phyloP scores from a whole-genome alignment of 1,140 invertebrate species.

The Matsumurasca onukii region DNA sequence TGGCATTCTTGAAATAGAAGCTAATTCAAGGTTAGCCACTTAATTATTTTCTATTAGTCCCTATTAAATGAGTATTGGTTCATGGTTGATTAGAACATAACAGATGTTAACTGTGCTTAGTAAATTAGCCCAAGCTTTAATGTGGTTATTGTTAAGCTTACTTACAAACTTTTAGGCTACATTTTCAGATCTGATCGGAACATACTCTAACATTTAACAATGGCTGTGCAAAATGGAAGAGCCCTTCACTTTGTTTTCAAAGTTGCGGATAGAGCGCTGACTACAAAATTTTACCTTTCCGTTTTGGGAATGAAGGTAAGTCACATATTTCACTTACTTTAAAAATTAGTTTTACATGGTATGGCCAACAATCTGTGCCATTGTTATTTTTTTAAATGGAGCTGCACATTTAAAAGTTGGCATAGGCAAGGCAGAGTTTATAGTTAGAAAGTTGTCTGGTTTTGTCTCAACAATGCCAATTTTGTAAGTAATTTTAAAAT shows the following conservation, averaged over 20 bases:
- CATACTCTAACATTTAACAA: no score
- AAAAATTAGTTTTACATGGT: not conserved
- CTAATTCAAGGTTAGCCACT: no score
- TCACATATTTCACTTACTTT: slow-evolving; percentile 1
- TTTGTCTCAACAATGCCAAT: not conserved
- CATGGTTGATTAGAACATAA: no score
- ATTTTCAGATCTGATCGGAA: no score
- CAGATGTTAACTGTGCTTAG: no score
- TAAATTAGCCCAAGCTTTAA: no score
- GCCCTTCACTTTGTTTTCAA: slow-evolving; percentile 96
- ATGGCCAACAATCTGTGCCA: not conserved
- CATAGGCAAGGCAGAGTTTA: not conserved
- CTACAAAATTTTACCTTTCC: slow-evolving; percentile 84
- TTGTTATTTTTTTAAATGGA: not conserved
- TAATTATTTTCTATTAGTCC: no score
- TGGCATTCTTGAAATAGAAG: no score
- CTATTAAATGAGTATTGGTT: no score
- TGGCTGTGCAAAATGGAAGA: slow-evolving; percentile 46
- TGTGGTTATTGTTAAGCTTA: no score
- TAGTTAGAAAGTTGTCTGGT: no score
- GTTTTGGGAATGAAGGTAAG: slow-evolving; percentile 93
- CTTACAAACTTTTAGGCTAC: no score
- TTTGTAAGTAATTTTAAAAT: not conserved
- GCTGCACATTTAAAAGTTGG: not conserved
- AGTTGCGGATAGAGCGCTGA: slow-evolving; percentile 81